Conservation (phyloP, 2,888 invertebrate species). For the Rotaria sp. region DNA sequence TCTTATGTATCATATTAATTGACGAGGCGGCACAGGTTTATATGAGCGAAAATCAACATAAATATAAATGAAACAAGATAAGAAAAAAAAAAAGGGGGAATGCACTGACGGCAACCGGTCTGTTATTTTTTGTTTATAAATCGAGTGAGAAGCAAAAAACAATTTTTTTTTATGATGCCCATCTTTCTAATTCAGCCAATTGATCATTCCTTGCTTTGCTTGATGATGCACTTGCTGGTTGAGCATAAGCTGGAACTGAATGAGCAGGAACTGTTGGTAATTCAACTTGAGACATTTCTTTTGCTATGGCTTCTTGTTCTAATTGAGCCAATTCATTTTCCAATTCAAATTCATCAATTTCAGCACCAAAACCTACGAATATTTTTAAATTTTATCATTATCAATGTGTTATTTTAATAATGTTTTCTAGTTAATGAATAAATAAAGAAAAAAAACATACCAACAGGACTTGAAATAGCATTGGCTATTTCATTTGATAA, state of each 20-base stretch:
- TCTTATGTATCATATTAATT: background rate
- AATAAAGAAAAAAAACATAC: slow-evolving; percentile 49
- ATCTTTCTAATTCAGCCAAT: slow-evolving; percentile 34
- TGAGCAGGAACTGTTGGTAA: background rate
- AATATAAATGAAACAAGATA: background rate
- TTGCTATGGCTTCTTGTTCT: slow-evolving; percentile 36
- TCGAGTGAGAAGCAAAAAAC: background rate
- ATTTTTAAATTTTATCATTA: background rate
- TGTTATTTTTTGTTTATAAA: background rate
- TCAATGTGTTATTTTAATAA: no score
- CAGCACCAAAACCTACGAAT: slow-evolving; percentile 26
- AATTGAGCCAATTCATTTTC: slow-evolving; percentile 37
- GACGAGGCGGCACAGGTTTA: background rate
- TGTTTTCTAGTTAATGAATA: no score
- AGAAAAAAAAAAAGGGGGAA: background rate
- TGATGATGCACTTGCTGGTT: background rate
- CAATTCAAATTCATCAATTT: slow-evolving; percentile 38
- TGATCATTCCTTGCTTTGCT: slow-evolving; percentile 30
- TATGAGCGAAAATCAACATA: background rate
- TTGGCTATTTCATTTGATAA: slow-evolving; percentile 95
- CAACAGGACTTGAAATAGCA: slow-evolving; percentile 93
- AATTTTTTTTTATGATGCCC: slow-evolving; percentile 35
- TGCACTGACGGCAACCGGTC: background rate
- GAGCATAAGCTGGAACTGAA: background rate
- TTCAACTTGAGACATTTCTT: background rate